Percentiles rank a stretch among this genome's conserved stretches.
Evolutionary conservation across 2,797 vertebrate species (phyloP).

Genomic region (Melanotaenia parkinsoni): DNA sequence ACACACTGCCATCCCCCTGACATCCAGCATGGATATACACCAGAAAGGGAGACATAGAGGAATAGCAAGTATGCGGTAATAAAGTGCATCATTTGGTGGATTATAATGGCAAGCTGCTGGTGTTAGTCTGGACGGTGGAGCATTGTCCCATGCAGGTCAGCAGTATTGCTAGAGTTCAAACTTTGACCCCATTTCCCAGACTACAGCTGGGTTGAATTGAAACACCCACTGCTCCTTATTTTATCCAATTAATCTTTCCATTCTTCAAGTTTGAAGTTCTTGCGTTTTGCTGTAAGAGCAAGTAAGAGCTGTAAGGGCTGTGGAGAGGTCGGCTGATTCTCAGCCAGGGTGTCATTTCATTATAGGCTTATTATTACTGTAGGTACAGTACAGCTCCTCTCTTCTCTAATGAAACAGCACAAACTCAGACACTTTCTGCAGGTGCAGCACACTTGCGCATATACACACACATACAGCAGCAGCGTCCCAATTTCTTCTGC

Average conservation of each 20-base stretch:
- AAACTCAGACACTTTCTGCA: conserved; percentile 41
- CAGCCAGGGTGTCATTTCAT: conserved; percentile 33
- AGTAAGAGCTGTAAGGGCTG: not conserved
- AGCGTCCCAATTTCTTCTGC: conserved; percentile 11
- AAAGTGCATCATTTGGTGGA: conserved; percentile 4
- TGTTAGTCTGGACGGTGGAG: conserved; percentile 13
- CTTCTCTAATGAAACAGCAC: conserved; percentile 51
- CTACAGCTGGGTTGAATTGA: conserved; percentile 46
- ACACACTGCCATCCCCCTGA: not conserved
- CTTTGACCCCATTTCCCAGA: conserved; percentile 63
- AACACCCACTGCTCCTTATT: conserved; percentile 58
- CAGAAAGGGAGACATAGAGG: conserved; percentile 12
- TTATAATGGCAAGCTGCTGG: conserved; percentile 8
- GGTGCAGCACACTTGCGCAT: conserved; percentile 21
- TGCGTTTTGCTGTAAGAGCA: conserved; percentile 30
- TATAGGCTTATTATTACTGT: conserved; percentile 33
- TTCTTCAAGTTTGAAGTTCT: conserved; percentile 58
- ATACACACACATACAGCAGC: conserved; percentile 5
- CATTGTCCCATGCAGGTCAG: conserved; percentile 15
- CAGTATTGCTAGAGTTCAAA: conserved; percentile 41
- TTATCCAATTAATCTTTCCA: conserved; percentile 56
- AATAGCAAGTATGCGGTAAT: conserved; percentile 28
- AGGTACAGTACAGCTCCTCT: conserved; percentile 34
- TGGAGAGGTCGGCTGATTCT: conserved; percentile 33
- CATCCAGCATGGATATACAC: conserved; percentile 18